Evolutionary conservation across 2,113 vertebrate genomes (phyloP), one percentile per base, ranked within the genome.

Genomic region (Pristiophorus japonicus): DNA sequence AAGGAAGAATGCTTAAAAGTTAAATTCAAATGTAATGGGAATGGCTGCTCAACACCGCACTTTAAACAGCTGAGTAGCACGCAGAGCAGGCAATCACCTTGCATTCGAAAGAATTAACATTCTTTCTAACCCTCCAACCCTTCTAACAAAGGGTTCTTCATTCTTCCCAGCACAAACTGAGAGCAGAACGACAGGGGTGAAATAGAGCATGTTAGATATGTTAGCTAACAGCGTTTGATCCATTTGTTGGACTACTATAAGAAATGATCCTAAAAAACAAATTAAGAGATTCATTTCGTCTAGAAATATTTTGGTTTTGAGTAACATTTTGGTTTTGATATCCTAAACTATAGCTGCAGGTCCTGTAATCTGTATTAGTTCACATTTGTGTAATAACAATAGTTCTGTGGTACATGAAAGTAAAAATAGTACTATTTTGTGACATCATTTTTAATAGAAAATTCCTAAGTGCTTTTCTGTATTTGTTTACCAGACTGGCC

Each of bases 401-500:
- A 59, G 55, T 85, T 85, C 20, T 8, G 7, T 88, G 75, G 45
- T 34, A n/a, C 27, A 55, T 51, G 87, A 4, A 88, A 88, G 85
- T 81, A 42, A 59, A 59, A 59, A 55, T 55, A 4, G 47, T 59
- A 27, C 18, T 1, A 67, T 66, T 94, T 87, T 47, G 45, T 87
- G n/a, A 18, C 22, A 87, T 45, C 22, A 47, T 87, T 45, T 94
- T 94, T 22, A 73, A 62, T 34, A 90, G 59, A 51, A 90, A 30
- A 90, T 90, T 90, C 51, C 22, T n/a, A 90, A 94, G 42, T 34
- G 65, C 14, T 70, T 34, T 94, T 70, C 93, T 94, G 42, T 67
- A 73, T 94, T 3, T 96, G 12, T 96, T 96, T 96, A 38, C 67
- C 96, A 99, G 99, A 97, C 98, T 99, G 98, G 99, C 99, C 96